A percentile compares a stretch with the other conserved stretches of the same genome.
These are phyloP conservation scores for Agrotis ipsilon DNA, from an alignment of 2,888 invertebrate genomes.

Conservation along the genomic window DNA sequence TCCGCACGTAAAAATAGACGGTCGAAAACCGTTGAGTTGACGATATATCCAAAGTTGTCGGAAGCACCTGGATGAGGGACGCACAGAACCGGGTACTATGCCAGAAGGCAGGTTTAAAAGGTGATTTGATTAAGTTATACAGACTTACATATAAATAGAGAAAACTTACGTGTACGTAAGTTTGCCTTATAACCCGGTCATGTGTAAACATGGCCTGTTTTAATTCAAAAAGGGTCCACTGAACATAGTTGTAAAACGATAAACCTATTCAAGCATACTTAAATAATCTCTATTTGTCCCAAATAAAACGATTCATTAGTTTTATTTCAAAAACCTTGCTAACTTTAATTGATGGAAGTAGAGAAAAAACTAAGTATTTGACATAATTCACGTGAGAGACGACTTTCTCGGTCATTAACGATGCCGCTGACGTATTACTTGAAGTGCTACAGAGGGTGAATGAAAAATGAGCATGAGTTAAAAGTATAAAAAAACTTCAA, in stretches of 20 bases:
- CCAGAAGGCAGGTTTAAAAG: too few species aligned
- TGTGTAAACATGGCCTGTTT: slow-evolving; percentile 9
- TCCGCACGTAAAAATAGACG: too few species aligned
- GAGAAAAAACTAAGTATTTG: slow-evolving; percentile 10
- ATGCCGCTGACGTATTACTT: slow-evolving; percentile 13
- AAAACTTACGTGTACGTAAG: background rate
- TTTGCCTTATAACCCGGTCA: background rate
- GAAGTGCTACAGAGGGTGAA: background rate
- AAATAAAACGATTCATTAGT: background rate
- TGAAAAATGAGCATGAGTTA: background rate
- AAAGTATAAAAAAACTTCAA: background rate
- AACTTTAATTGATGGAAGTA: slow-evolving; percentile 10
- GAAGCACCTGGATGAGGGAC: background rate
- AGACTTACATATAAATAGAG: background rate
- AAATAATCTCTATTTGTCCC: background rate
- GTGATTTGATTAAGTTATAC: background rate
- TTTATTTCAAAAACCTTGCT: background rate
- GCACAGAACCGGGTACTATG: too few species aligned
- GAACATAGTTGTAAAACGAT: slow-evolving; percentile 5
- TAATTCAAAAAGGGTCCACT: slow-evolving; percentile 12
- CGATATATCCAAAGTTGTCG: background rate
- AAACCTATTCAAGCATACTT: too few species aligned
- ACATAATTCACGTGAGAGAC: slow-evolving; percentile 4
- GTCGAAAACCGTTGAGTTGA: background rate
- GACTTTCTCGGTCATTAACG: slow-evolving; percentile 37